phyloP scores from a whole-genome alignment of 2,888 invertebrate species.

The Stramonita haemastoma region DNA sequence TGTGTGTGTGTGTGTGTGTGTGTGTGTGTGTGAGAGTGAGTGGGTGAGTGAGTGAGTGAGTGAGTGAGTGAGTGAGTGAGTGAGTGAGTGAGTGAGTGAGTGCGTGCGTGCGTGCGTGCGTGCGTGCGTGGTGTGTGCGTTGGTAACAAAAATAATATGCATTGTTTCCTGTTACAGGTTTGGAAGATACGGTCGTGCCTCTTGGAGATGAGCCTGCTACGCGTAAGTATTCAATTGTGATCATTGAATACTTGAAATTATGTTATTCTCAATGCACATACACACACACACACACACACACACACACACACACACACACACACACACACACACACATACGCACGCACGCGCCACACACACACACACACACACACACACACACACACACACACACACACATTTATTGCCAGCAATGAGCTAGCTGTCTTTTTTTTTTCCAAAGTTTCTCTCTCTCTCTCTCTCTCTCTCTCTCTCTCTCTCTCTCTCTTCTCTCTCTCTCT shows the following conservation, averaged over 20 bases:
- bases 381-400: no score
- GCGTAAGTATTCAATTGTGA: not conserved
- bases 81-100: not conserved
- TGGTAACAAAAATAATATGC: not conserved
- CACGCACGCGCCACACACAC: no score
- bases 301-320: no score
- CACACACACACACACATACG: no score
- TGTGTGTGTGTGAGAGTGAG: not conserved
- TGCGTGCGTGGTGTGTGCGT: not conserved
- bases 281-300: no score
- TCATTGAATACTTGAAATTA: not conserved
- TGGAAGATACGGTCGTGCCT: slow-evolving; percentile 39
- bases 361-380: no score
- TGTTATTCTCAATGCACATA: no score
- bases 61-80: not conserved
- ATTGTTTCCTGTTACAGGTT: slow-evolving; percentile 23
- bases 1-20: not conserved
- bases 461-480: not conserved
- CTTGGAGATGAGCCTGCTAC: slow-evolving; percentile 40
- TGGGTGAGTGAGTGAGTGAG: not conserved
- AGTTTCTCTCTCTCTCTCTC: not conserved
- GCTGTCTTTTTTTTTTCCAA: not conserved
- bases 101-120: not conserved
- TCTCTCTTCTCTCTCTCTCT: no score
- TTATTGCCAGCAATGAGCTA: not conserved